These are phyloP conservation scores for Romanomermis culicivorax DNA, from an alignment of 2,888 invertebrate species.

Conservation along the genomic window DNA sequence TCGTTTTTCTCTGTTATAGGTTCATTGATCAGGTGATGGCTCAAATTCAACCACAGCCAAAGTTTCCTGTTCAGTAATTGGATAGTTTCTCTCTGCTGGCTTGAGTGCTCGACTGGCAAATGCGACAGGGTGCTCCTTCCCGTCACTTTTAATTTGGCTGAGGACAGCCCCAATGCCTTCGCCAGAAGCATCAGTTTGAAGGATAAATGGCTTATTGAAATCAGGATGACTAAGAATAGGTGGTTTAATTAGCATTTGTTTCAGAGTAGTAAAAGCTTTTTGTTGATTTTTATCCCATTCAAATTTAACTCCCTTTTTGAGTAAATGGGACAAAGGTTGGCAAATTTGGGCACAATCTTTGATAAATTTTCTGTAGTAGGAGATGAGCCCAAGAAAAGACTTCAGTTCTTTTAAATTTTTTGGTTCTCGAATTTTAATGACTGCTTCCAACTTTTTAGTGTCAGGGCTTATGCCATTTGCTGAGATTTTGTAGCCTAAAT, in stretches of 20 bases:
- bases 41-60: not conserved
- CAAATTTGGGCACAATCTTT: not conserved
- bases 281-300: not conserved
- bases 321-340: not conserved
- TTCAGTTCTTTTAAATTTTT: not conserved
- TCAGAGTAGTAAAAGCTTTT: not conserved
- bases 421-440: not conserved
- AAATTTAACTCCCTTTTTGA: not conserved
- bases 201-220: not conserved
- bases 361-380: slow-evolving; percentile 7
- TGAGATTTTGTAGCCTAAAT: slow-evolving; percentile 26
- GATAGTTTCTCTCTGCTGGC: slow-evolving; percentile 1
- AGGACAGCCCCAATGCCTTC: slow-evolving; percentile 3
- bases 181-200: not conserved
- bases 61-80: not conserved
- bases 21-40: too few relatives aligned
- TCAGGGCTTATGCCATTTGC: slow-evolving; percentile 2
- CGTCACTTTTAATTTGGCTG: not conserved
- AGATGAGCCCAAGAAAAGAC: not conserved
- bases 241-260: not conserved
- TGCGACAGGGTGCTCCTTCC: not conserved
- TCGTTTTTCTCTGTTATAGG: too few relatives aligned
- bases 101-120: not conserved
- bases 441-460: slow-evolving; percentile 1
- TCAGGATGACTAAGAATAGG: slow-evolving; percentile 4